Base-by-base conservation (phyloP, 2,113 vertebrate species). In the Brienomyrus longianalis region DNA sequence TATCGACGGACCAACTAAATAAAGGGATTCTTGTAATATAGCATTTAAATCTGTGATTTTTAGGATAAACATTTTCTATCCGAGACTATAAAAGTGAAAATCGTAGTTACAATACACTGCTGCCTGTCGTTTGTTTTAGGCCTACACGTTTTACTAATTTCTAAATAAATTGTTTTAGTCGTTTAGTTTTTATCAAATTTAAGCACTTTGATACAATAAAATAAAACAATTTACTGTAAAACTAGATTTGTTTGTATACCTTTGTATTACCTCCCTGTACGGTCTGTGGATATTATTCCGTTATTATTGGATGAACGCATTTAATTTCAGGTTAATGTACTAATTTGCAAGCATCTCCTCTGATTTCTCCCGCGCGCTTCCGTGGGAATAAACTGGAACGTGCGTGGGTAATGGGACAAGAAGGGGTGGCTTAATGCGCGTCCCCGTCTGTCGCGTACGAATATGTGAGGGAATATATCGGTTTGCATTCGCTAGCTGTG, bases 361-460 rank as follows among this genome's bases (percentile, higher is more conserved):
- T 51, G 62, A 91, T 62, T 92, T 90, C 90, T 86, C 27, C 2
- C 31, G 77, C 62, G 54, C 83, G 74, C 45, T 62, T 83, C 86
- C 39, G 27, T 89, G 90, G 88, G 80, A 90, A 90, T 15, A 77
- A 51, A 87, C 86, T 85, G 77, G 56, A 89, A 51, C 87, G 86
- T 74, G 31, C 86, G 89, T 85, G 90, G 89, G 92, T 83, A 54
- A 90, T 84, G 70, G 92, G 89, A 94, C 91, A 92, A 93, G 3
- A 89, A 54, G 59, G 88, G 91, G 91, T 91, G 92, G 93, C 92
- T 92, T 93, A 92, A 94, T 93, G 94, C 92, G 94, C 95, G 94
- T 93, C 93, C 94, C 93, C 93, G 92, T 91, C 77, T 19, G 77
- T 83, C 77, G 77, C 43, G 77, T 83, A 83, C 43, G 39, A 83